Evolutionary conservation across 2,797 vertebrate species (phyloP).

Genomic region (Scolopax bukidnonensis): DNA sequence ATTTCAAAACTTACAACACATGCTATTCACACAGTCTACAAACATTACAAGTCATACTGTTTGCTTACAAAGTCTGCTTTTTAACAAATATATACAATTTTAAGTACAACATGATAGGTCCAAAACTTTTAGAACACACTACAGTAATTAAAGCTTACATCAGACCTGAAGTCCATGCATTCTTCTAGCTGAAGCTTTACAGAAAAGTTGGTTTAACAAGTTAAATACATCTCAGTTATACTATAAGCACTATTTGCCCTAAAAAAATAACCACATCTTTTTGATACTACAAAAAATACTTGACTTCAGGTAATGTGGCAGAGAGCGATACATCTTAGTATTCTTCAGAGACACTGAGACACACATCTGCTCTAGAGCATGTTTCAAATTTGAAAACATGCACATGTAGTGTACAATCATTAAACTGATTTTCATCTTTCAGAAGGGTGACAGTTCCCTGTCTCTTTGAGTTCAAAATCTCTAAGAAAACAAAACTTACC

Average conservation of each 20-base stretch:
- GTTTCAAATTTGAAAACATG: background rate
- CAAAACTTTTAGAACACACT: background rate
- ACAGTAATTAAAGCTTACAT: background rate
- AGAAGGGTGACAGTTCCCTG: background rate
- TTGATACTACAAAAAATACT: background rate
- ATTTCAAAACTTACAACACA: background rate
- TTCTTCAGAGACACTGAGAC: background rate
- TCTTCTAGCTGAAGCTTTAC: background rate
- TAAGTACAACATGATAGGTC: background rate
- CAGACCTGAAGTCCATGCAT: background rate
- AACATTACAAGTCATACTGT: background rate
- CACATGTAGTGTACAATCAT: background rate
- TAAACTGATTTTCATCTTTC: background rate
- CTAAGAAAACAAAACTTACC: conserved; percentile 76
- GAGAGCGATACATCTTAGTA: background rate
- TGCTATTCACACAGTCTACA: background rate
- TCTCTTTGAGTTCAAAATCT: background rate
- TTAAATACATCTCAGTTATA: background rate
- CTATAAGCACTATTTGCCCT: background rate
- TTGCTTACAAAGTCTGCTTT: background rate
- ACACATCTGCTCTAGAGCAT: background rate
- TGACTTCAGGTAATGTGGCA: background rate
- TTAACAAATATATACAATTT: background rate
- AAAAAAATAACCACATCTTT: background rate
- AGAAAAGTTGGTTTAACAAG: background rate